Percentiles rank a stretch among this genome's conserved stretches.
Evolutionary conservation across 2,888 invertebrate genomes (phyloP).

Genomic region (Phyto melanocephala): DNA sequence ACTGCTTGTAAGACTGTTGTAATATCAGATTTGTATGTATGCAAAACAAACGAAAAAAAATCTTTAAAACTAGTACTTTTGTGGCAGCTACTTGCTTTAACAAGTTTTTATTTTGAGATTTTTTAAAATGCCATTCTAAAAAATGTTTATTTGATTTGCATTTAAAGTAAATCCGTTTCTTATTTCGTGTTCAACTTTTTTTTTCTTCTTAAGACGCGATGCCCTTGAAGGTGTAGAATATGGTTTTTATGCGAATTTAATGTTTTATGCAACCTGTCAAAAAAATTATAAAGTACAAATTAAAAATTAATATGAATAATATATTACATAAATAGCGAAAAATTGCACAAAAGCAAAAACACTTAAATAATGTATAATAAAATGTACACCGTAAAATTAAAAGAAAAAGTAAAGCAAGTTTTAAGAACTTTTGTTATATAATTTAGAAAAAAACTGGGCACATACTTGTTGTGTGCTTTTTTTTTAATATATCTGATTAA

Average conservation of each 20-base stretch:
- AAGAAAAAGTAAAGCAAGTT: too few species aligned
- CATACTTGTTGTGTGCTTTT: too few species aligned
- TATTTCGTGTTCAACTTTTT: neutral
- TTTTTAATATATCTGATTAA: too few species aligned
- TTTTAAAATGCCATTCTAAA: slow-evolving; percentile 57
- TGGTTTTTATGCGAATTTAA: neutral
- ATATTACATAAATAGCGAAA: neutral
- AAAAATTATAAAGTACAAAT: slow-evolving; percentile 24
- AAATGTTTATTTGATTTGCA: slow-evolving; percentile 57
- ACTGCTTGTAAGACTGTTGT: slow-evolving; percentile 22
- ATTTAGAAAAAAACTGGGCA: too few species aligned
- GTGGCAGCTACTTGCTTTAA: slow-evolving; percentile 43
- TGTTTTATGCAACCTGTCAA: slow-evolving; percentile 35
- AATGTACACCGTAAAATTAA: neutral
- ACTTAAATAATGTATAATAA: neutral
- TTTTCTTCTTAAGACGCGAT: slow-evolving; percentile 34
- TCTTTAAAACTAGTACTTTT: slow-evolving; percentile 46
- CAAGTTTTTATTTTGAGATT: slow-evolving; percentile 31
- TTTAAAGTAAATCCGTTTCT: slow-evolving; percentile 52
- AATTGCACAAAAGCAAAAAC: too few species aligned
- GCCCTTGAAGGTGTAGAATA: slow-evolving; percentile 48
- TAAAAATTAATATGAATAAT: neutral
- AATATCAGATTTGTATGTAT: slow-evolving; percentile 33
- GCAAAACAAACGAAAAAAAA: neutral
- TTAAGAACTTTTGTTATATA: too few species aligned